These are phyloP conservation scores for Ranitomeya imitator DNA, from an alignment of 2,113 vertebrate genomes.

Conservation along the genomic window DNA sequence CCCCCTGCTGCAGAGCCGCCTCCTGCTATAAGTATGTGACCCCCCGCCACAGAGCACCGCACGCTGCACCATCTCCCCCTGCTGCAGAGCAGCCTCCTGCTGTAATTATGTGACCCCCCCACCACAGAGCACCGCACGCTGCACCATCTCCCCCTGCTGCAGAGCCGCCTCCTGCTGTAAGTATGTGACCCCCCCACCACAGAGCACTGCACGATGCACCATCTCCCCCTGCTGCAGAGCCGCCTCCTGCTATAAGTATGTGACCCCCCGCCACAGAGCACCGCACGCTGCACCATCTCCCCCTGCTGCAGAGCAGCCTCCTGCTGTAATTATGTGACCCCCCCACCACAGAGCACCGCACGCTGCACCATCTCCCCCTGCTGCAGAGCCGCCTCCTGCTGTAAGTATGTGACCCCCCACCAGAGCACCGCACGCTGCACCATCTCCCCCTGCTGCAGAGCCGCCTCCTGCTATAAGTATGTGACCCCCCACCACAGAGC, in stretches of 20 bases:
- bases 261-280: background rate
- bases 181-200: background rate
- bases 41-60: background rate
- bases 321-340: background rate
- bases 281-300: slow-evolving; percentile 58
- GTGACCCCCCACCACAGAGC: background rate
- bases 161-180: background rate
- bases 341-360: background rate
- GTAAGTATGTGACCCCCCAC: background rate
- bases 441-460: slow-evolving; percentile 74
- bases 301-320: slow-evolving; percentile 69
- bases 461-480: background rate
- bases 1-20: slow-evolving; percentile 71
- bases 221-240: slow-evolving; percentile 74
- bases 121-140: background rate
- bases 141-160: slow-evolving; percentile 74
- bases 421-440: background rate
- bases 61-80: slow-evolving; percentile 69
- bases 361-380: slow-evolving; percentile 70
- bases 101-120: background rate
- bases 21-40: background rate
- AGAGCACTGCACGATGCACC: background rate
- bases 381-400: slow-evolving; percentile 57
- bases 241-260: background rate
- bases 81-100: slow-evolving; percentile 59